A percentile compares a stretch with the other conserved stretches of the same genome.
Conservation (phyloP, 37 sponge, comb jelly and placozoan genomes). For the Ephydatia muelleri region DNA sequence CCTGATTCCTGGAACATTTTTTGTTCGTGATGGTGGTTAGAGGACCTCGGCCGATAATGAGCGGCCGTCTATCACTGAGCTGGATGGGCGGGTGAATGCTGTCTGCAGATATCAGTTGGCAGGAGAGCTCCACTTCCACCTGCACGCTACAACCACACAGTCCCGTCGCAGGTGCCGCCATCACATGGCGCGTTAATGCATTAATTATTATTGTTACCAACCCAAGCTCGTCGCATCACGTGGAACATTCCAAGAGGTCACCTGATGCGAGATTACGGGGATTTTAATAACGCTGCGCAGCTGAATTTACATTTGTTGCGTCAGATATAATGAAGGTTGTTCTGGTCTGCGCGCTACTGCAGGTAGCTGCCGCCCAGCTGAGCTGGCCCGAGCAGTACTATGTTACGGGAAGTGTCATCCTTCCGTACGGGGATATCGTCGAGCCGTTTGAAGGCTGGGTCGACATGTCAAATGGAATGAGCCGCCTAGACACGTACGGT, state of each 20-base stretch:
- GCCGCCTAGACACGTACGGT: conserved; percentile 73
- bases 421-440: conserved; percentile 83
- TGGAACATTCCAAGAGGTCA: background rate
- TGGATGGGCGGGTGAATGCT: conserved; percentile 9
- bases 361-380: background rate
- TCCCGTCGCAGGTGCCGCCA: background rate
- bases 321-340: background rate
- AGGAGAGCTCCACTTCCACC: conserved; percentile 14
- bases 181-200: background rate
- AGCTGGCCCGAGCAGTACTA: conserved; percentile 65
- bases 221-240: background rate
- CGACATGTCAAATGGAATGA: conserved; percentile 53
- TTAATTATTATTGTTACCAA: too few species aligned
- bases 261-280: background rate
- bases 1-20: conserved; percentile 57
- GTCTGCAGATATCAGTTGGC: conserved; percentile 33
- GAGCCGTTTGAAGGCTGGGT: conserved; percentile 90
- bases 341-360: background rate
- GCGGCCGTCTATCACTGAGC: conserved; percentile 35
- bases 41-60: conserved; percentile 63
- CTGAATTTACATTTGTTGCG: background rate
- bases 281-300: too few species aligned
- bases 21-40: conserved; percentile 51
- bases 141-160: background rate
- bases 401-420: conserved; percentile 52